These are phyloP conservation scores for Lampris megalopsis DNA, from an alignment of 2,113 vertebrate genomes.

Conservation along the genomic window DNA sequence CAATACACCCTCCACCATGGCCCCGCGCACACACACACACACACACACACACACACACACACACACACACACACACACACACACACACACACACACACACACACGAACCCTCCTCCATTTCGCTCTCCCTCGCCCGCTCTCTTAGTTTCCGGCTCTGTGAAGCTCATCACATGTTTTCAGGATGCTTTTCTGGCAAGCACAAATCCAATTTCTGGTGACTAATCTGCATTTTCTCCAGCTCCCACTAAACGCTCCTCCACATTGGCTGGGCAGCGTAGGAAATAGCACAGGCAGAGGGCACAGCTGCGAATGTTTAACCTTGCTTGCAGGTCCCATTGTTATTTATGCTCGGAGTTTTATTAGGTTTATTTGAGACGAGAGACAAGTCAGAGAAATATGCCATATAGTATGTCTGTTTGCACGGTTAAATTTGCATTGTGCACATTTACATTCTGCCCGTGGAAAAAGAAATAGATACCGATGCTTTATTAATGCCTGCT, in stretches of 20 bases:
- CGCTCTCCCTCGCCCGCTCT: constrained; percentile 7
- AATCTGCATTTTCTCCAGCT: constrained; percentile 56
- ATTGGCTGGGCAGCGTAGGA: constrained; percentile 39
- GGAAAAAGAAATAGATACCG: constrained; percentile 22
- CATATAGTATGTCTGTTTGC: constrained; percentile 16
- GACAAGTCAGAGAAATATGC: constrained; percentile 41
- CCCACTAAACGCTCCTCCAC: constrained; percentile 51
- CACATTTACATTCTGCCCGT: constrained; percentile 29
- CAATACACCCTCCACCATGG: background rate
- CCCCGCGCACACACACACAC: background rate
- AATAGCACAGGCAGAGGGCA: constrained; percentile 37
- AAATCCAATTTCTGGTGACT: constrained; percentile 64
- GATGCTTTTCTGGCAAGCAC: constrained; percentile 41
- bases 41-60: constrained; percentile 45
- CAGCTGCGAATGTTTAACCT: constrained; percentile 71
- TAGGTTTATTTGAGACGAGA: constrained; percentile 47
- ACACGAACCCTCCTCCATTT: constrained; percentile 7
- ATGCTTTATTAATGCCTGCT: constrained; percentile 34
- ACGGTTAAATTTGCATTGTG: constrained; percentile 36
- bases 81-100: constrained; percentile 19
- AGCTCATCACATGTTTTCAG: constrained; percentile 34
- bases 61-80: background rate
- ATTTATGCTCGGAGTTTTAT: constrained; percentile 42
- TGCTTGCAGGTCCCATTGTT: constrained; percentile 57
- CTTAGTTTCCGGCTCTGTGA: constrained; percentile 30